Evolutionary conservation across 2,888 invertebrate species (phyloP).

Genomic region (Cetonia aurata): DNA sequence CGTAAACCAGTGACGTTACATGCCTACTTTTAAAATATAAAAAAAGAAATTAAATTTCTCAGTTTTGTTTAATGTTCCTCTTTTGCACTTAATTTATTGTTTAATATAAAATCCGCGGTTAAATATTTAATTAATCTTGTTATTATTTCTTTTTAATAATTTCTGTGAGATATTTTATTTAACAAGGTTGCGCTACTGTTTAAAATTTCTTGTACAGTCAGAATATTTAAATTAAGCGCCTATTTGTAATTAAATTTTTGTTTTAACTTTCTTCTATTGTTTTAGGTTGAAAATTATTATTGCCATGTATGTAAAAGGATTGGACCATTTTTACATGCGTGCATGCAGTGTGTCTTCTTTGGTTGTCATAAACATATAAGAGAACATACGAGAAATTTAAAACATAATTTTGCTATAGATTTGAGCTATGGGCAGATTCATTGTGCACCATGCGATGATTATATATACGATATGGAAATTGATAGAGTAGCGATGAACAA

Average conservation of each 20-base stretch:
- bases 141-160: too few relatives aligned
- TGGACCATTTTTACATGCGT: conserved; percentile 85
- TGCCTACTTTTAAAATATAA: background rate
- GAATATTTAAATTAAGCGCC: too few relatives aligned
- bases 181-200: too few relatives aligned
- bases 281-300: conserved; percentile 51
- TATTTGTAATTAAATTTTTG: conserved; percentile 12
- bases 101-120: too few relatives aligned
- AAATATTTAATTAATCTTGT: too few relatives aligned
- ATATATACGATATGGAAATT: conserved; percentile 76
- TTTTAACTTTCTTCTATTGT: conserved; percentile 12
- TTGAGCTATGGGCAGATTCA: conserved; percentile 89
- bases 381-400: conserved; percentile 84
- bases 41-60: too few relatives aligned
- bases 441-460: conserved; percentile 92
- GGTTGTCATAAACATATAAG: conserved; percentile 93
- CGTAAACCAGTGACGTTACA: conserved; percentile 6
- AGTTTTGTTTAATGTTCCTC: too few relatives aligned
- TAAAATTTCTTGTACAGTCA: too few relatives aligned
- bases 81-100: too few relatives aligned
- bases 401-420: conserved; percentile 89
- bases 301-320: conserved; percentile 86
- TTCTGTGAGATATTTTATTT: too few relatives aligned
- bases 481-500: conserved; percentile 62
- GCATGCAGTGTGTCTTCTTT: conserved; percentile 93